phyloP scores from a whole-genome alignment of 1,140 invertebrate species.

The Leptonema lineaticorne region DNA sequence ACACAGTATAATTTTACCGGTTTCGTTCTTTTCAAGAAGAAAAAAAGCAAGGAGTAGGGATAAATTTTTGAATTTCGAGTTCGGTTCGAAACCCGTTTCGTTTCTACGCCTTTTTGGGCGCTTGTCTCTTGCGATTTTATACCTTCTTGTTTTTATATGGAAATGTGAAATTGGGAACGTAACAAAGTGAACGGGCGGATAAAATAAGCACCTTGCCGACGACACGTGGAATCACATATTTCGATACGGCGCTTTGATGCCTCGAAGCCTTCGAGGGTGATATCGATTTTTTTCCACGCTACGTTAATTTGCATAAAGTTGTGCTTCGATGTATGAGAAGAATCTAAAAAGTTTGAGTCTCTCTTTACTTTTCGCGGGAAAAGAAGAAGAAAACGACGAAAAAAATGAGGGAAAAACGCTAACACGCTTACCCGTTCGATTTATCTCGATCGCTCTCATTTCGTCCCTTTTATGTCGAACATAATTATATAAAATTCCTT shows the following conservation, averaged over 20 bases:
- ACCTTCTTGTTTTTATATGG: slow-evolving; percentile 33
- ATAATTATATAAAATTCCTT: no score
- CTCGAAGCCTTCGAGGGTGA: neutral
- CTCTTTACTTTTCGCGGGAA: no score
- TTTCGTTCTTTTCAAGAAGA: no score
- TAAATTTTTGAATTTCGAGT: no score
- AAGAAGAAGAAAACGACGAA: no score
- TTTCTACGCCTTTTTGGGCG: neutral
- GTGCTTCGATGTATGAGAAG: no score
- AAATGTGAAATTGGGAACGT: slow-evolving; percentile 31
- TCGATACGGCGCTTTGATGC: neutral
- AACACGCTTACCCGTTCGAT: no score
- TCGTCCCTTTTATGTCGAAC: no score
- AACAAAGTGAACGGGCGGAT: slow-evolving; percentile 15
- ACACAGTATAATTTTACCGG: neutral
- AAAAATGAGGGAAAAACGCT: no score
- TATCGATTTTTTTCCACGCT: neutral
- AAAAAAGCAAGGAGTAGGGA: no score
- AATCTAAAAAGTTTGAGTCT: no score
- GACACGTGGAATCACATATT: slow-evolving; percentile 23
- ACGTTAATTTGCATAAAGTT: neutral
- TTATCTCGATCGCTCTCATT: no score
- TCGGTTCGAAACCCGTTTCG: neutral
- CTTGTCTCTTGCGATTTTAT: slow-evolving; percentile 8
- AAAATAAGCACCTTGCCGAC: slow-evolving; percentile 23